Conservation (phyloP, 2,797 vertebrate species). For the Cirrhinus molitorella region DNA sequence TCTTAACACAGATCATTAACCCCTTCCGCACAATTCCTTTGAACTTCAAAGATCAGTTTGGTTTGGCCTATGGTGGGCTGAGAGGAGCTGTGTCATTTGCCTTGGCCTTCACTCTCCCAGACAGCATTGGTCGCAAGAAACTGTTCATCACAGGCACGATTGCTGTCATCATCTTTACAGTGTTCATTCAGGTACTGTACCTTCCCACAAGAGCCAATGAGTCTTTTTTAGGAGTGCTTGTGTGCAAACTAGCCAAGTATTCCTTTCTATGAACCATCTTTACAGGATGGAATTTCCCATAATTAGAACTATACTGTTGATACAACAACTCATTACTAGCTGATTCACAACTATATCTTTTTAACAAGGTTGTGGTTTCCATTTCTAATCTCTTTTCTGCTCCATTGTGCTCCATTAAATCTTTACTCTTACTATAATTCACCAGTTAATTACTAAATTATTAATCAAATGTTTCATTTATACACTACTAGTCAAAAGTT, state of each 20-base stretch:
- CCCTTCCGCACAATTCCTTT: slow-evolving; percentile 94
- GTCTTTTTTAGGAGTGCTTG: background rate
- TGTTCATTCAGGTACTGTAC: slow-evolving; percentile 94
- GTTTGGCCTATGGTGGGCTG: slow-evolving; percentile 93
- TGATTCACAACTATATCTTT: background rate
- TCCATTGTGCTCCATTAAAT: background rate
- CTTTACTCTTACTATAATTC: background rate
- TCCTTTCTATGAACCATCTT: background rate
- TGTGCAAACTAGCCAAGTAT: background rate
- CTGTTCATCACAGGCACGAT: slow-evolving; percentile 94
- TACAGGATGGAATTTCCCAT: background rate
- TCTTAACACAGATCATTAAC: slow-evolving; percentile 95
- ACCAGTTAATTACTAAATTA: too few species aligned
- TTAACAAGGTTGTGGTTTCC: too few species aligned
- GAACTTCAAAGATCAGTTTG: slow-evolving; percentile 95
- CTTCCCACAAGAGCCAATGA: background rate
- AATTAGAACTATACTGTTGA: background rate
- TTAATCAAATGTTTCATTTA: too few species aligned
- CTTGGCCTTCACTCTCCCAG: slow-evolving; percentile 91
- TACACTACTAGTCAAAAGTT: background rate
- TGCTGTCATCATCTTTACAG: slow-evolving; percentile 93
- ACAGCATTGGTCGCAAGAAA: slow-evolving; percentile 86
- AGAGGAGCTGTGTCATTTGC: slow-evolving; percentile 96
- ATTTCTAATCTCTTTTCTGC: too few species aligned
- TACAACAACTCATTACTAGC: background rate